phyloP scores from a whole-genome alignment of 2,888 invertebrate species.

The Cephonodes hylas region DNA sequence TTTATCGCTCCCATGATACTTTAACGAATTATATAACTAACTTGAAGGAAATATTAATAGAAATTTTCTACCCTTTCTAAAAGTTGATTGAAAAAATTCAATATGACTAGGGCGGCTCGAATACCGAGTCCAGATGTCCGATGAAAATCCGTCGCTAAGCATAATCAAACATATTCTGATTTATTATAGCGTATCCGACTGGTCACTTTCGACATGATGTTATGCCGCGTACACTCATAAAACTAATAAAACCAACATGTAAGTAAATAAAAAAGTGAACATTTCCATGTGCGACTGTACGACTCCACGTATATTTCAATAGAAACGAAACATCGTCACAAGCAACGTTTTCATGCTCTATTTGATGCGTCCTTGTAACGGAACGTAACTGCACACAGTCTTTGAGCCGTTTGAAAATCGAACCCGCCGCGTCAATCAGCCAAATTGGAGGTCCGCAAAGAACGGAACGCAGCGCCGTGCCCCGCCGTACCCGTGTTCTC shows the following conservation, averaged over 20 bases:
- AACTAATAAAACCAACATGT: not conserved
- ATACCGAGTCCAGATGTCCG: too few species aligned
- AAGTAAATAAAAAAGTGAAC: not conserved
- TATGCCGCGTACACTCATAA: too few species aligned
- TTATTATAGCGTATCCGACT: too few species aligned
- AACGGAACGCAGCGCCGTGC: slow-evolving; percentile 46
- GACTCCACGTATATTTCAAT: not conserved
- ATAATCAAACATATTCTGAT: too few species aligned
- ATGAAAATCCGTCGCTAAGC: too few species aligned
- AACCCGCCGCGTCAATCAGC: slow-evolving; percentile 71
- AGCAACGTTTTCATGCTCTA: slow-evolving; percentile 38
- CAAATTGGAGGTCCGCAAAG: slow-evolving; percentile 72
- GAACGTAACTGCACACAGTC: slow-evolving; percentile 48
- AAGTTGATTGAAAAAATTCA: too few species aligned
- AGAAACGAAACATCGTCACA: slow-evolving; percentile 16
- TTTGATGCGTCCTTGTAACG: slow-evolving; percentile 46
- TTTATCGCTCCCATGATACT: too few species aligned
- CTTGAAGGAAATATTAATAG: too few species aligned
- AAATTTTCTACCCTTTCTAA: too few species aligned
- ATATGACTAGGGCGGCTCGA: too few species aligned
- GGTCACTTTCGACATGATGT: too few species aligned
- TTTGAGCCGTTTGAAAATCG: slow-evolving; percentile 74
- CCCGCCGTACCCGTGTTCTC: slow-evolving; percentile 36
- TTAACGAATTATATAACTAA: too few species aligned
- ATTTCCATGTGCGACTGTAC: not conserved